Conservation (phyloP, 2,797 vertebrate species). For the Bovichtus diacanthus region DNA sequence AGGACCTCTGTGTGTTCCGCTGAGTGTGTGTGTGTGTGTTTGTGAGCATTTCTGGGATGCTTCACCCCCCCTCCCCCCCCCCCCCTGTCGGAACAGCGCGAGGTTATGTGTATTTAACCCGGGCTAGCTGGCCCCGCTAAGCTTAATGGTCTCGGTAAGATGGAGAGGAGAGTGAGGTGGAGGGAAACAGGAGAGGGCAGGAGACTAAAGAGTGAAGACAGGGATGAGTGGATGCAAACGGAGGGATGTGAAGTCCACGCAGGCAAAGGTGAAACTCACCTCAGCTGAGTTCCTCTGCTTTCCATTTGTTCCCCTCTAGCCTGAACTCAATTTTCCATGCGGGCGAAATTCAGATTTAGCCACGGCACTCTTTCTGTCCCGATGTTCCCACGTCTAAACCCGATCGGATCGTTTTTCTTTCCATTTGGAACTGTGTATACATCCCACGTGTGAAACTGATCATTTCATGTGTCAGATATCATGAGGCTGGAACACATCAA, state of each 20-base stretch:
- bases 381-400: neutral
- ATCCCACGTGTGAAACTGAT: neutral
- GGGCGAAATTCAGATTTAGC: neutral
- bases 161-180: constrained; percentile 33
- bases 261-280: constrained; percentile 11
- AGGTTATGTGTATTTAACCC: constrained; percentile 75
- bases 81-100: constrained; percentile 13
- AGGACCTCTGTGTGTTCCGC: constrained; percentile 48
- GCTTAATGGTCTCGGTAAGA: constrained; percentile 51
- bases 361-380: neutral
- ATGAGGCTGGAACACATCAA: neutral
- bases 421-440: neutral
- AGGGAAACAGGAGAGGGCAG: constrained; percentile 39
- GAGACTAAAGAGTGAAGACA: constrained; percentile 21
- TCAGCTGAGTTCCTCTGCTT: neutral
- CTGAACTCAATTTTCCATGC: no score
- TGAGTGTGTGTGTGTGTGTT: constrained; percentile 19
- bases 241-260: constrained; percentile 16
- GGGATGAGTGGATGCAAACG: constrained; percentile 33
- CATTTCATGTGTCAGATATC: neutral
- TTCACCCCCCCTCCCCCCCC: neutral
- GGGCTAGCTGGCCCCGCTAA: constrained; percentile 38
- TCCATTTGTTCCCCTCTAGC: neutral
- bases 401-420: no score
- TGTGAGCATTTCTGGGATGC: constrained; percentile 24